phyloP scores from a whole-genome alignment of 2,797 vertebrate genomes.

The Cephalopachus bancanus region DNA sequence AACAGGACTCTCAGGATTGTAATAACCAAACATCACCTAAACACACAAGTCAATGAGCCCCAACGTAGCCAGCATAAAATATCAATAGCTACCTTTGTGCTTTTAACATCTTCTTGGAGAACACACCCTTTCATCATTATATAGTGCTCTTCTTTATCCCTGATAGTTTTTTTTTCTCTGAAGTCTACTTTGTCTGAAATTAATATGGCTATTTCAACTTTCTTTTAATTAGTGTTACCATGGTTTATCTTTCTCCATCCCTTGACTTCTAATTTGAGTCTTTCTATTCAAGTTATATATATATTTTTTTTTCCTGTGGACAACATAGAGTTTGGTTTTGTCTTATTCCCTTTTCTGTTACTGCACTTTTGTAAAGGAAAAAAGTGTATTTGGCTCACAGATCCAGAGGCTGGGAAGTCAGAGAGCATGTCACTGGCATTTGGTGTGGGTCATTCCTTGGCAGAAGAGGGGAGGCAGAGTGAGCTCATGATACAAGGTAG shows the following conservation, averaged over 20 bases:
- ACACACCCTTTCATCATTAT: neutral
- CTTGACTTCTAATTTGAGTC: neutral
- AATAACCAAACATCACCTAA: neutral
- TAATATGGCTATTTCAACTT: neutral
- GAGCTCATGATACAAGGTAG: neutral
- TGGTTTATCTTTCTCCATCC: neutral
- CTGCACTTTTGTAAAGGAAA: neutral
- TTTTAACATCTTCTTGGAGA: neutral
- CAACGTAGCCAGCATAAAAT: neutral
- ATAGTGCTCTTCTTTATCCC: neutral
- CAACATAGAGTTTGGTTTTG: neutral
- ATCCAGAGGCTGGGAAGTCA: neutral
- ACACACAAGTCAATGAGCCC: neutral
- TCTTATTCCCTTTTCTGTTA: neutral
- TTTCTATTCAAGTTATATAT: neutral
- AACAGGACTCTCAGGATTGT: neutral
- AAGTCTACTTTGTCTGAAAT: neutral
- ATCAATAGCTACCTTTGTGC: neutral
- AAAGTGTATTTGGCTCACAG: neutral
- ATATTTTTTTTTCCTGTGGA: neutral
- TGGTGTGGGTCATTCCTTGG: neutral
- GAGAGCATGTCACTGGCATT: neutral
- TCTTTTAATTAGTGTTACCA: neutral
- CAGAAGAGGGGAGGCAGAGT: neutral
- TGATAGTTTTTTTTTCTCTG: neutral